Conservation (phyloP, 2,888 invertebrate species). For the Schrankia costaestrigalis region DNA sequence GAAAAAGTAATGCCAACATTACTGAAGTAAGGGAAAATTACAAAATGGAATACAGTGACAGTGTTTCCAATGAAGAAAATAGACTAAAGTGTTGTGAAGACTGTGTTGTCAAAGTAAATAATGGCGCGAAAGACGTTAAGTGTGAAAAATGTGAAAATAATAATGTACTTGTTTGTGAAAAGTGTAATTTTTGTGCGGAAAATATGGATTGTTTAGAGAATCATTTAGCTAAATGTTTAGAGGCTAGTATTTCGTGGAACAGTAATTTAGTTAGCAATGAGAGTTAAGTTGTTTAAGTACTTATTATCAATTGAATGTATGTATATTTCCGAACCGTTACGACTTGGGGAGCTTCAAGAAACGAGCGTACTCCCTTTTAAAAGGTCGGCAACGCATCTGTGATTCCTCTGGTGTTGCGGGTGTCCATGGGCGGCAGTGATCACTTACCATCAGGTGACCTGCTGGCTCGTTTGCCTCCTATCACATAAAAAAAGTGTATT, state of each 20-base stretch:
- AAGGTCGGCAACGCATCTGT: too few species aligned
- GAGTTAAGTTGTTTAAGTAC: too few species aligned
- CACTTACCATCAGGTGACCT: too few species aligned
- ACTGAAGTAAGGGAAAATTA: constrained; percentile 11
- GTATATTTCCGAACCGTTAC: too few species aligned
- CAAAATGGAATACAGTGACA: constrained; percentile 12
- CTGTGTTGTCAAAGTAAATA: constrained; percentile 12
- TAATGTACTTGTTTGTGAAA: constrained; percentile 11
- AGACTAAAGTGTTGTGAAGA: constrained; percentile 20
- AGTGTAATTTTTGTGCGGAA: constrained; percentile 19
- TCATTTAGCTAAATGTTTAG: constrained; percentile 20
- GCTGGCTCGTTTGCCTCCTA: too few species aligned
- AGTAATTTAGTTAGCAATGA: constrained; percentile 22
- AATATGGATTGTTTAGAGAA: constrained; percentile 15
- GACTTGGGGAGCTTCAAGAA: too few species aligned
- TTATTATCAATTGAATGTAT: too few species aligned
- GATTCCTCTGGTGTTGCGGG: too few species aligned
- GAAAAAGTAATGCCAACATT: constrained; percentile 10
- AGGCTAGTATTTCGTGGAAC: constrained; percentile 21
- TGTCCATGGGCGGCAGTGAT: too few species aligned
- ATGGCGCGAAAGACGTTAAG: constrained; percentile 9
- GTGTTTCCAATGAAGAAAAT: constrained; percentile 6
- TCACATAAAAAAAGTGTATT: too few species aligned
- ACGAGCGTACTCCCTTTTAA: too few species aligned
- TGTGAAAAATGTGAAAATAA: constrained; percentile 18